A percentile compares a stretch with the other conserved stretches of the same genome.
phyloP scores from a whole-genome alignment of 2,113 vertebrate genomes.

The Marmota monax region DNA sequence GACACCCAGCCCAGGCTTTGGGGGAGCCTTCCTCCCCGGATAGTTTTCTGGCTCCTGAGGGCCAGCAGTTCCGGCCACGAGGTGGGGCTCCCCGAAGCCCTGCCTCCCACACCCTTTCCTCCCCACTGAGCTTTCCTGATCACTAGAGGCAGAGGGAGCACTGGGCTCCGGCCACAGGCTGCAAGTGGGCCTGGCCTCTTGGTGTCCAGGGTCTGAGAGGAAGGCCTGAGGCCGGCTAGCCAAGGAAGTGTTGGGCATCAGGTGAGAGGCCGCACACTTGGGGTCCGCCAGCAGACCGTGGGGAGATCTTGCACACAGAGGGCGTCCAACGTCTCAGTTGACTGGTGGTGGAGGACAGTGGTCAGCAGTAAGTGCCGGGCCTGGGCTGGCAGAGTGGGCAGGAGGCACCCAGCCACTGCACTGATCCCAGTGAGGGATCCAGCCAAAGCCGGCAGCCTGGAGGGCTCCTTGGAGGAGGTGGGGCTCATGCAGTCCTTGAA shows the following conservation, averaged over 20 bases:
- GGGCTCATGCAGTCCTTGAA: not conserved
- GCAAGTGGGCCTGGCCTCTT: not conserved
- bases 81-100: slow-evolving; percentile 68
- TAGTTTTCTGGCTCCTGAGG: not conserved
- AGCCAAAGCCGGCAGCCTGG: not conserved
- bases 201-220: not conserved
- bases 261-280: slow-evolving; percentile 1
- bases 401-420: rapidly evolving
- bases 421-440: too few species aligned
- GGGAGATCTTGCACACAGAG: not conserved
- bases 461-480: not conserved
- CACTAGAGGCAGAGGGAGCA: not conserved
- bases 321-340: not conserved
- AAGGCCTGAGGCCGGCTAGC: not conserved
- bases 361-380: rapidly evolving
- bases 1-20: rapidly evolving
- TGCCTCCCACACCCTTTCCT: not conserved
- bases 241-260: not conserved
- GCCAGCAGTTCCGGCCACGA: slow-evolving; percentile 10
- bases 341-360: too few species aligned
- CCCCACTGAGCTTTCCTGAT: not conserved
- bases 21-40: not conserved
- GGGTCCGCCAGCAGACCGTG: rapidly evolving
- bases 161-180: rapidly evolving
- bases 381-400: not conserved